Conservation (phyloP, 1,140 invertebrate genomes). For the Bradynema listronoti region DNA sequence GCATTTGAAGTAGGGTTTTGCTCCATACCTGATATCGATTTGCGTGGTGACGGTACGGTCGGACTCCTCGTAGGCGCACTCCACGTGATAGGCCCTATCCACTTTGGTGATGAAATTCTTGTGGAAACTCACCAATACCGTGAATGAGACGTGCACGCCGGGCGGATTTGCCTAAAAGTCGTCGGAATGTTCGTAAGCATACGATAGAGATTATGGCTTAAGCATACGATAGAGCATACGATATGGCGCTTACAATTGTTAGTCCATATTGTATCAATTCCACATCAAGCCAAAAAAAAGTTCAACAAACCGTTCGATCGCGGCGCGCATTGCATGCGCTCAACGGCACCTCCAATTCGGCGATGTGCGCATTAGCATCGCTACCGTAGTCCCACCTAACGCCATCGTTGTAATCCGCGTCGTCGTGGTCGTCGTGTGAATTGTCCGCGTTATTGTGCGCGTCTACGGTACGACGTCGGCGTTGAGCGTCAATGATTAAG, state of each 20-base stretch:
- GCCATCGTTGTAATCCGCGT: too few species aligned
- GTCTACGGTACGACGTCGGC: not conserved
- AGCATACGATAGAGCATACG: not conserved
- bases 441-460: not conserved
- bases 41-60: slow-evolving; percentile 22
- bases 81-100: slow-evolving; percentile 39
- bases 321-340: slow-evolving; percentile 29
- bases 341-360: slow-evolving; percentile 21
- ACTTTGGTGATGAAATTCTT: slow-evolving; percentile 41
- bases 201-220: not conserved
- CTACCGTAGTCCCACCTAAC: too few species aligned
- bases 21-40: slow-evolving; percentile 40
- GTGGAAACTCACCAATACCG: slow-evolving; percentile 43
- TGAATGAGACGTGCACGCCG: slow-evolving; percentile 31
- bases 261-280: too few species aligned
- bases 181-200: not conserved
- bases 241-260: not conserved
- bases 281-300: not conserved
- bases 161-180: slow-evolving; percentile 31
- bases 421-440: too few species aligned
- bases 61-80: slow-evolving; percentile 38
- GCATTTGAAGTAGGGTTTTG: too few species aligned
- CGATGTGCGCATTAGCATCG: slow-evolving; percentile 9
- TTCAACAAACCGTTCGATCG: slow-evolving; percentile 25
- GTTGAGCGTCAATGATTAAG: slow-evolving; percentile 6